phyloP scores from a whole-genome alignment of 2,888 invertebrate genomes.

The Thymelicus acteon region DNA sequence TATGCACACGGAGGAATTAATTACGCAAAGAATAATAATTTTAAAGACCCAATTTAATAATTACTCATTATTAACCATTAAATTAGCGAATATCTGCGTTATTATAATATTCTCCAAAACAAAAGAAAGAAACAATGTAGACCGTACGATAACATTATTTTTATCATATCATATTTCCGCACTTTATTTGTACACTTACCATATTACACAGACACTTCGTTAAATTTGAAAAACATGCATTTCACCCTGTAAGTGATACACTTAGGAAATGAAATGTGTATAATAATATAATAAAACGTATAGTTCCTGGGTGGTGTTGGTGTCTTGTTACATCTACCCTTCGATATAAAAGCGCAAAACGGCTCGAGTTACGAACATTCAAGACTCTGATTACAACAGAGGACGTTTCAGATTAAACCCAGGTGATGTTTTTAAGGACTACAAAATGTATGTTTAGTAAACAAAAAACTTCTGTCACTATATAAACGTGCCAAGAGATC shows the following conservation, averaged over 20 bases:
- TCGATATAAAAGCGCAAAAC: constrained; percentile 72
- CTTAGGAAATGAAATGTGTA: constrained; percentile 78
- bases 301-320: constrained; percentile 66
- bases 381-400: constrained; percentile 49
- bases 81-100: too few relatives aligned
- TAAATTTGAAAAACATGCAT: constrained; percentile 58
- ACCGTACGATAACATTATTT: not conserved
- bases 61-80: too few relatives aligned
- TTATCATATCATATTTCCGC: constrained; percentile 14
- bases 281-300: constrained; percentile 53
- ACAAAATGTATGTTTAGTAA: not conserved
- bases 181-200: constrained; percentile 18
- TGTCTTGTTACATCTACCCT: constrained; percentile 76
- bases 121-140: too few relatives aligned
- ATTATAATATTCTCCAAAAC: too few relatives aligned
- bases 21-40: too few relatives aligned
- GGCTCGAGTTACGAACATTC: constrained; percentile 71
- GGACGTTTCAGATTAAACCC: constrained; percentile 14
- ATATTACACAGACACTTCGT: constrained; percentile 27
- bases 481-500: too few relatives aligned
- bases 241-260: constrained; percentile 60
- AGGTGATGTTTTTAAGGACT: not conserved
- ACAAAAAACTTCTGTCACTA: not conserved
- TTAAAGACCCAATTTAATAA: too few relatives aligned
- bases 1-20: too few relatives aligned